Base-by-base conservation (phyloP, 1,140 invertebrate species). In the Scaptomyza pallida region DNA sequence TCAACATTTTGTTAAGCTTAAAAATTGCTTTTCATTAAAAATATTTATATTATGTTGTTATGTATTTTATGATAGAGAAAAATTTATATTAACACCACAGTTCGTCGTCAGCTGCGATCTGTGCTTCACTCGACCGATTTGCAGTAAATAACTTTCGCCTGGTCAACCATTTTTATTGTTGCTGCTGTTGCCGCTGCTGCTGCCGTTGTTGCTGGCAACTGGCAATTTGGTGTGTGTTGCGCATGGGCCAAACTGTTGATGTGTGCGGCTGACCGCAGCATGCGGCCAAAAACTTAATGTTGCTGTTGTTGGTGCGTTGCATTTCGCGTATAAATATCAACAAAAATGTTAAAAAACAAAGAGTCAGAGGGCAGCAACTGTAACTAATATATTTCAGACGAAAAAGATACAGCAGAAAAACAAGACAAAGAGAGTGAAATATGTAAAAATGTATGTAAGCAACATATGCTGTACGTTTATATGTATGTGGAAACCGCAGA, bases 101-200 rank as follows among this genome's bases (percentile, higher is more conserved):
- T 37, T 47, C 47, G 26, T 33, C 51, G 33, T 43, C 81, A 86
- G 72, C 80, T 73, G 73, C 69, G 78, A 81, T 69, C 69, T 17
- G 43, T 8, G 72, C 73, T 77, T 63, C 82, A 86, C 52, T 86
- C 78, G 63, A 74, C 61, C 82, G 82, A 86, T 78, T 85, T 88
- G 78, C 81, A 86, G 81, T 86, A 86, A 86, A 86, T 86, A 86
- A 86, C 77, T 86, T 86, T 86, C 81, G 74, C 74, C 69, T 65
- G 69, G 61, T 71, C 65, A 68, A 78, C 60, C 51, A 64, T 69
- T 73, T 60, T 60, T 75, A 47, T 68, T 68, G 45, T 54, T 57
- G 26, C 15, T 15, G 30, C 17, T 52, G 8, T 16, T 64, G 35
- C 17, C 23, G 21, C 44, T 62, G 40, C n/a, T 52, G 48, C 37